Conservation (phyloP, 2,113 vertebrate species). For the Urocolius indicus region DNA sequence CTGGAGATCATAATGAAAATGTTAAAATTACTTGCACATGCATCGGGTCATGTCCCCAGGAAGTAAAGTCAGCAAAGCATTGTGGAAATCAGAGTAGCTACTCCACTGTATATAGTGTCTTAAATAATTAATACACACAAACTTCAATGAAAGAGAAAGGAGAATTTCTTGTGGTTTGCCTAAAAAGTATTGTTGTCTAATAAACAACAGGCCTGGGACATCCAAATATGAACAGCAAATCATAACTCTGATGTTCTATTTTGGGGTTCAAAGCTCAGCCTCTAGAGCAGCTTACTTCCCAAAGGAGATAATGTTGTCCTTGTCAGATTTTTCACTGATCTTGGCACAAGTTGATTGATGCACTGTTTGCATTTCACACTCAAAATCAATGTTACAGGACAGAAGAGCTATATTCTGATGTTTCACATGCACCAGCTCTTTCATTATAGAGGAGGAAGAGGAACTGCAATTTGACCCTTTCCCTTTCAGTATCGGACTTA, state of each 20-base stretch:
- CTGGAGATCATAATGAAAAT: neutral
- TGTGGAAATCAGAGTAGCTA: neutral
- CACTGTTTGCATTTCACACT: neutral
- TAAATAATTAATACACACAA: neutral
- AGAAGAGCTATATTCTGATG: conserved; percentile 14
- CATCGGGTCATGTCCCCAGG: neutral
- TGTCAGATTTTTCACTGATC: neutral
- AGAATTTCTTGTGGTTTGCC: neutral
- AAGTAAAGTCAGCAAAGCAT: neutral
- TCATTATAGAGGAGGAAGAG: neutral
- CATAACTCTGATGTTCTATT: neutral
- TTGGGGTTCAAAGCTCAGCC: neutral
- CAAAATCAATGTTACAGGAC: conserved; percentile 19
- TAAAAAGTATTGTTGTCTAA: neutral
- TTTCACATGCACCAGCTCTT: neutral
- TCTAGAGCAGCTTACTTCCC: neutral
- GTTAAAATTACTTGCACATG: neutral
- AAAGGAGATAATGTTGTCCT: neutral
- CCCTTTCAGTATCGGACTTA: conserved; percentile 58
- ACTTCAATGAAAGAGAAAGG: neutral
- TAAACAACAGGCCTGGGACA: neutral
- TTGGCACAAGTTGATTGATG: conserved; percentile 23
- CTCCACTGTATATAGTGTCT: neutral
- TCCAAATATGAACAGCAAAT: neutral
- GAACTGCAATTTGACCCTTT: conserved; percentile 64